phyloP scores from a whole-genome alignment of 2,888 invertebrate genomes.

The Spatulosminthurus flaviceps region DNA sequence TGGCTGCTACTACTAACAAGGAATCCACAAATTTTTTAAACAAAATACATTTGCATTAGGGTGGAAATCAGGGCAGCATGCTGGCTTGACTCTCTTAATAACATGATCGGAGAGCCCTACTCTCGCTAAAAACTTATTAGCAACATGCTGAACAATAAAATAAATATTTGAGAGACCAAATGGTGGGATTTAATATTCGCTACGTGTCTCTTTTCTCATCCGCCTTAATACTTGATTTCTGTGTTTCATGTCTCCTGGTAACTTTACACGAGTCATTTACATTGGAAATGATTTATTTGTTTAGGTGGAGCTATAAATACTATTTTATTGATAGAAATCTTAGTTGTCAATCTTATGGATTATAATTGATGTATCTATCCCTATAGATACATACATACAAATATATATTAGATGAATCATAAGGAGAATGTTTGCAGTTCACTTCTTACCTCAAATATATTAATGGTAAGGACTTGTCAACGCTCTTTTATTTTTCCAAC shows the following conservation, averaged over 20 bases:
- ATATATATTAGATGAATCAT: not conserved
- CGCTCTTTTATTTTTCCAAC: not conserved
- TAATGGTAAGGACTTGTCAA: not conserved
- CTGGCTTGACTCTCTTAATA: not conserved
- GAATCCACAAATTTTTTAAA: not conserved
- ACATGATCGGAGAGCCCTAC: not conserved
- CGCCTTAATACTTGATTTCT: not conserved
- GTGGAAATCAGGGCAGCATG: slow-evolving; percentile 1
- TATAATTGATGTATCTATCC: no score
- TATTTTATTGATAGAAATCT: slow-evolving; percentile 18
- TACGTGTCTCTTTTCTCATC: slow-evolving; percentile 10
- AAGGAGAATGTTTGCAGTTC: not conserved
- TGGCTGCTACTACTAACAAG: no score
- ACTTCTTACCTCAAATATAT: not conserved
- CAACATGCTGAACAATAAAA: slow-evolving; percentile 3
- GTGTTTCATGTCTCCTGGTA: not conserved
- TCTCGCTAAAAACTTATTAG: no score
- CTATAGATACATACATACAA: no score
- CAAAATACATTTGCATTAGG: slow-evolving; percentile 5
- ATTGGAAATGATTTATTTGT: slow-evolving; percentile 25
- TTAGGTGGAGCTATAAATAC: slow-evolving; percentile 19
- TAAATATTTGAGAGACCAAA: not conserved
- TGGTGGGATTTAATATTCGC: slow-evolving; percentile 7
- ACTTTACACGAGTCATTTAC: not conserved
- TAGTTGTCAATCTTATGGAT: not conserved